A percentile compares a stretch with the other conserved stretches of the same genome.
Conservation (phyloP, 1,140 invertebrate species). For the Eupristina koningsbergeri region DNA sequence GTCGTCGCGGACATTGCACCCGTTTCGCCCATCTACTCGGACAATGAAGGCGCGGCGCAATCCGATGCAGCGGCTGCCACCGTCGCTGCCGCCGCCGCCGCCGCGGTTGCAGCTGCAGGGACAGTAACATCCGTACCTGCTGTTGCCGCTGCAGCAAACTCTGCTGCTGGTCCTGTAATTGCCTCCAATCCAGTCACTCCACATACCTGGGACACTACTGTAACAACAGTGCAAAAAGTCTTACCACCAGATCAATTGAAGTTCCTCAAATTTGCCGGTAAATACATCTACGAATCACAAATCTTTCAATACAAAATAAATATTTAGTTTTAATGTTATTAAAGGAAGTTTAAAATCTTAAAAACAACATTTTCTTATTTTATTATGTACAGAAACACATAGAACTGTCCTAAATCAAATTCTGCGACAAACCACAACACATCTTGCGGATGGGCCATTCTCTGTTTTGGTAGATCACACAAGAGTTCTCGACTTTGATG, state of each 20-base stretch:
- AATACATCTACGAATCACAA: neutral
- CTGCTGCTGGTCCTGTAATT: constrained; percentile 55
- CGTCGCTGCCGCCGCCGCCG: constrained; percentile 60
- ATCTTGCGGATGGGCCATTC: constrained; percentile 91
- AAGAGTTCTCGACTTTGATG: constrained; percentile 92
- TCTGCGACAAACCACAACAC: constrained; percentile 87
- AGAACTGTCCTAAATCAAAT: constrained; percentile 94
- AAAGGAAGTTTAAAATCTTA: too few relatives aligned
- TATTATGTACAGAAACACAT: constrained; percentile 81
- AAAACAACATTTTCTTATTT: neutral
- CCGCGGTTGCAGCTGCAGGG: constrained; percentile 59
- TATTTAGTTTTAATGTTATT: too few relatives aligned
- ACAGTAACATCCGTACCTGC: constrained; percentile 61
- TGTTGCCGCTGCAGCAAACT: constrained; percentile 60
- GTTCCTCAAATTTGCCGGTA: constrained; percentile 87
- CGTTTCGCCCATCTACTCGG: constrained; percentile 68
- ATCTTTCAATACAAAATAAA: too few relatives aligned
- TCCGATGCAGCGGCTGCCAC: constrained; percentile 58
- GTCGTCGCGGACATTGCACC: constrained; percentile 66
- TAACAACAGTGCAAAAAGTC: constrained; percentile 60
- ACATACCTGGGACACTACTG: constrained; percentile 64
- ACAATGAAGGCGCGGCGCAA: constrained; percentile 60
- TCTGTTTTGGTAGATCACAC: constrained; percentile 93
- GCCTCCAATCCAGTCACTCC: constrained; percentile 59
- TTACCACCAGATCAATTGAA: constrained; percentile 78